Evolutionary conservation across 2,888 invertebrate genomes (phyloP).

Genomic region (Heliconius ismenius): DNA sequence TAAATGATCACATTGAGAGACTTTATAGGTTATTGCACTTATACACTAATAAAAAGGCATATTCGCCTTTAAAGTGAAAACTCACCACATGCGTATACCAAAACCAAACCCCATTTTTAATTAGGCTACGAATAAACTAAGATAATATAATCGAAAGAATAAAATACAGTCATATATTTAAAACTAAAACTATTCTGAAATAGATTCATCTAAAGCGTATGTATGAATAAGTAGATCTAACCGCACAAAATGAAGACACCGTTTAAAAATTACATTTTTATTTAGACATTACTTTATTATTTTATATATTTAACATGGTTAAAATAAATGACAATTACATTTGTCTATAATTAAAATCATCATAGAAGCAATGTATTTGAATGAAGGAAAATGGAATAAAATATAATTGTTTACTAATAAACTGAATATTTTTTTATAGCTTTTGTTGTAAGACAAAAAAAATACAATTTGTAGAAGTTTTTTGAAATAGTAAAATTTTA

Average conservation of each 20-base stretch:
- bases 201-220: conserved; percentile 11
- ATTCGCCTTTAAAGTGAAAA: conserved; percentile 65
- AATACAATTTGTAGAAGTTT: not conserved
- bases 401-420: not conserved
- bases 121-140: conserved; percentile 45
- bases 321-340: not conserved
- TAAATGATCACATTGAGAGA: conserved; percentile 77
- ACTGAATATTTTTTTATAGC: not conserved
- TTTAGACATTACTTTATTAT: not conserved
- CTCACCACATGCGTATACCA: conserved; percentile 78
- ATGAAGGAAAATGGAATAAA: not conserved
- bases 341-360: not conserved
- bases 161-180: conserved; percentile 32
- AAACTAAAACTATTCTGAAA: conserved; percentile 25
- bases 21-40: conserved; percentile 63
- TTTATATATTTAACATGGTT: not conserved
- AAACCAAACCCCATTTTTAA: conserved; percentile 62
- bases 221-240: conserved; percentile 31
- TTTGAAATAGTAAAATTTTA: not conserved
- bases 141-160: conserved; percentile 36
- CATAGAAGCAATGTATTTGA: not conserved
- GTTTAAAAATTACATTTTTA: not conserved
- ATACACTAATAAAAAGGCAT: conserved; percentile 63
- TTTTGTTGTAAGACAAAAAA: not conserved
- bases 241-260: conserved; percentile 21